Conservation (phyloP, 2,113 vertebrate genomes). For the Rafetus swinhoei region DNA sequence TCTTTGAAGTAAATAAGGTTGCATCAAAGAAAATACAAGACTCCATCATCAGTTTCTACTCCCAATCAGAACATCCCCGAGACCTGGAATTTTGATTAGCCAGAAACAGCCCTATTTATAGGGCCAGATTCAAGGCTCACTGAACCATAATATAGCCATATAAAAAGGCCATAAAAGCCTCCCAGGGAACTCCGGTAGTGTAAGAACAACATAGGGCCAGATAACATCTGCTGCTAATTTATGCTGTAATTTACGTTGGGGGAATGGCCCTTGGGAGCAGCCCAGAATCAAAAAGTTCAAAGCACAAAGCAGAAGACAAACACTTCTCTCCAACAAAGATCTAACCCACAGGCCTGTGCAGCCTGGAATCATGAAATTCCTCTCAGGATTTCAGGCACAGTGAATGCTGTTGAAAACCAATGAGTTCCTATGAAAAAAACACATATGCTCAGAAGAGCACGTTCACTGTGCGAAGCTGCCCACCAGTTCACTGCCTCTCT, state of each 20-base stretch:
- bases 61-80: not conserved
- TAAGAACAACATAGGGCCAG: not conserved
- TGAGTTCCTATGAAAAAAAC: no score
- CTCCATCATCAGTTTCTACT: not conserved
- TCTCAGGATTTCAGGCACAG: not conserved
- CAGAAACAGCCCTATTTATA: not conserved
- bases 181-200: not conserved
- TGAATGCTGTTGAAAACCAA: not conserved
- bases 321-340: not conserved
- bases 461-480: not conserved
- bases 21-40: not conserved
- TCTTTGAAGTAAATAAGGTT: not conserved
- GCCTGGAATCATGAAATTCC: not conserved
- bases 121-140: not conserved
- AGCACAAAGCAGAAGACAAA: not conserved
- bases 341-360: not conserved
- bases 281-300: not conserved
- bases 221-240: not conserved
- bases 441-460: not conserved
- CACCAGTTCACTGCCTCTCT: not conserved
- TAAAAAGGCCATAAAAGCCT: not conserved
- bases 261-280: not conserved
- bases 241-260: not conserved
- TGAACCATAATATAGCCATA: not conserved
- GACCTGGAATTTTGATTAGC: not conserved